Evolutionary conservation across 2,797 vertebrate genomes (phyloP), one percentile per base, ranked within the genome.

Genomic region (Huso huso): DNA sequence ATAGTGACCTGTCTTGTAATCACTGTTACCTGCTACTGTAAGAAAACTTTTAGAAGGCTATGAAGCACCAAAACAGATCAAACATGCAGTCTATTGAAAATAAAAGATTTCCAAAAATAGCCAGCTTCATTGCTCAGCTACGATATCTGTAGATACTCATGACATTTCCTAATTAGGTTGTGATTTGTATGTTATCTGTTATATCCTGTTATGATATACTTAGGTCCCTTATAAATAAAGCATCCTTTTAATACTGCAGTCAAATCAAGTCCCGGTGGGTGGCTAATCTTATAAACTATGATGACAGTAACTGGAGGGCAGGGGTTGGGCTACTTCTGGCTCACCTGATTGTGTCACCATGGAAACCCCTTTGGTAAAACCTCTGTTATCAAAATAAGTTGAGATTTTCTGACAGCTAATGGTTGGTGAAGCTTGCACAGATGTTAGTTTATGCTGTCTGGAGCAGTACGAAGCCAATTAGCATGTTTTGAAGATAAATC

Each of bases 351-450:
- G 73, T 77, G 78, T 87, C 81, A 74, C 81, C 82, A 84, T 86
- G 76, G 82, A 84, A 87, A 83, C 75, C 79, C 80, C 0, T 66
- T 70, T 74, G 78, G 75, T 76, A 77, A 72, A 78, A 70, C 11
- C 79, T 78, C 79, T 78, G 75, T 83, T 83, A 81, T 75, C 78
- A 82, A 85, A 87, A 82, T 82, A 86, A 88, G 86, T 84, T 73
- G 77, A 79, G 78, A 82, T 88, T 77, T 86, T 86, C 77, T 87
- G 79, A 74, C 78, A 84, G 79, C 75, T 87, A 79, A 78, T 75
- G 77, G 81, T 83, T 84, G 78, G 76, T 66, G 10, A 84, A 84
- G 82, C 82, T 82, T 84, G 75, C 63, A 8, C 65, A 73, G 68
- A 71, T 72, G 67, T 77, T 79, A 52, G 68, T 72, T 77, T 73